These are phyloP conservation scores for Tetragnatha versicolor DNA, from an alignment of 1,140 invertebrate species.

Conservation along the genomic window DNA sequence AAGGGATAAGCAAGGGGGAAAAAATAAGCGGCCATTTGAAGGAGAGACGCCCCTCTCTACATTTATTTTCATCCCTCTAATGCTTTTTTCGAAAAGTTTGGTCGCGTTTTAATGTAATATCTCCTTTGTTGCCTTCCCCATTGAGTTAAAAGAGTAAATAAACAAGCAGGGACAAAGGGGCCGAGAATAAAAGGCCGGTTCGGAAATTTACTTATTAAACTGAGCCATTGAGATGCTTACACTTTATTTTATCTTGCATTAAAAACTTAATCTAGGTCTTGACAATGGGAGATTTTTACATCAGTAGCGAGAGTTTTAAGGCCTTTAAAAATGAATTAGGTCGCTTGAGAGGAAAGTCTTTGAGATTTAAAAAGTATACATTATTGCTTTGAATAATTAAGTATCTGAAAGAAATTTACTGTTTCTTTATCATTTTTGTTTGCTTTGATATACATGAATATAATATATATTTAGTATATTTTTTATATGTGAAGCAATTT, in stretches of 20 bases:
- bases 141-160: conserved; percentile 38
- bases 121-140: conserved; percentile 10
- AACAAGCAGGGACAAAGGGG: conserved; percentile 32
- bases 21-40: not conserved
- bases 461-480: too few relatives aligned
- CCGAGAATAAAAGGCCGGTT: conserved; percentile 25
- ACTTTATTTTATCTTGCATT: conserved; percentile 11
- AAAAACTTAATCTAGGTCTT: too few relatives aligned
- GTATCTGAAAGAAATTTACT: too few relatives aligned
- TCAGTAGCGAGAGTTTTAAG: too few relatives aligned
- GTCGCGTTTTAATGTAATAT: conserved; percentile 37
- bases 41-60: conserved; percentile 13
- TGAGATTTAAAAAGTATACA: too few relatives aligned
- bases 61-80: conserved; percentile 27
- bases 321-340: too few relatives aligned
- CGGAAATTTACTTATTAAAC: conserved; percentile 37
- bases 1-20: not conserved
- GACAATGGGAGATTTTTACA: too few relatives aligned
- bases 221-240: not conserved
- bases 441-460: too few relatives aligned
- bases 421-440: too few relatives aligned
- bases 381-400: too few relatives aligned
- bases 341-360: too few relatives aligned
- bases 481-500: too few relatives aligned
- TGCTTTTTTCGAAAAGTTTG: conserved; percentile 37